These are phyloP conservation scores for Helicoverpa armigera DNA, from an alignment of 1,140 invertebrate species.

Conservation along the genomic window DNA sequence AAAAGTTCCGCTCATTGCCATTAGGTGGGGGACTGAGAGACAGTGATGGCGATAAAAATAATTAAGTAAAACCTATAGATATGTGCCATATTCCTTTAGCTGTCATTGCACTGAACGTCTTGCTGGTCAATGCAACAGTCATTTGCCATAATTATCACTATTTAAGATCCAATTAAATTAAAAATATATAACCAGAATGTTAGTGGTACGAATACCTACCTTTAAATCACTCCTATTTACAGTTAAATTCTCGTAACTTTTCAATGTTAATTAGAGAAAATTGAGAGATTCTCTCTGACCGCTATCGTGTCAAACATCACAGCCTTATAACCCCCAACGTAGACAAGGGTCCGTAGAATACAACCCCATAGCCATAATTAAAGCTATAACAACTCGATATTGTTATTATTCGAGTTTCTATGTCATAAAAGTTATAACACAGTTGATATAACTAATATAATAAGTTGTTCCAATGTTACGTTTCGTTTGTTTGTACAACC, in stretches of 20 bases:
- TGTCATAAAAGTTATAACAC: slow-evolving; percentile 27
- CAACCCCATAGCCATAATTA: slow-evolving; percentile 5
- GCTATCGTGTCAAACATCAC: background rate
- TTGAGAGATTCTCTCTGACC: background rate
- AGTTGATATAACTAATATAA: slow-evolving; percentile 32
- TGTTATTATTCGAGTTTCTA: slow-evolving; percentile 26
- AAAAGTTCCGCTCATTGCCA: background rate
- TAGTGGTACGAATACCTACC: no score
- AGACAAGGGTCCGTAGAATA: background rate
- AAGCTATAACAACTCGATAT: slow-evolving; percentile 31
- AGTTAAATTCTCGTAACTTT: no score
- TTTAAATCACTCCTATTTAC: no score
- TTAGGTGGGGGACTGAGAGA: background rate
- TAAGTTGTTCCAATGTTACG: slow-evolving; percentile 4
- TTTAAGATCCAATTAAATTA: no score
- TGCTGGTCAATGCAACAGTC: no score
- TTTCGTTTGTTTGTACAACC: slow-evolving; percentile 1
- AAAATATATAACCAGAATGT: no score
- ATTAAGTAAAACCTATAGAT: no score
- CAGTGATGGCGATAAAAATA: background rate
- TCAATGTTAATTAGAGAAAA: no score
- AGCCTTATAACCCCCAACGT: background rate
- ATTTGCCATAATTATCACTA: no score
- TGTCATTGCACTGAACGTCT: no score
- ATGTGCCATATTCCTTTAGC: no score